Base-by-base conservation (phyloP, 1,140 invertebrate genomes). In the Caenorhabditis tropicalis region DNA sequence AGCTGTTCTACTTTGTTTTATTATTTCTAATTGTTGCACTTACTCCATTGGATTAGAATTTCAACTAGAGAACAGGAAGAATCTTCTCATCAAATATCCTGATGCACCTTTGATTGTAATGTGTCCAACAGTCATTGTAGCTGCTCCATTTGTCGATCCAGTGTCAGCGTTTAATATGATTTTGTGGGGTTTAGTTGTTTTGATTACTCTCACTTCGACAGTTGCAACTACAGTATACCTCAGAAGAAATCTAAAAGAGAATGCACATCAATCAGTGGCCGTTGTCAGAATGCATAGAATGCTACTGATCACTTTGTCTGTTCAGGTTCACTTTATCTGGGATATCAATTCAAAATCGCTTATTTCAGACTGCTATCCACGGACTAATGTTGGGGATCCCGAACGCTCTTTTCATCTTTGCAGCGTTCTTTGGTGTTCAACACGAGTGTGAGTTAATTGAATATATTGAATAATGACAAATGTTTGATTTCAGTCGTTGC, bases 281-380 rank as follows among this genome's bases (percentile, higher is more conserved):
- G 58, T 65, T 65, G 58, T 65, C 10, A 65, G 58, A 36, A 65
- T 65, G 58, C 58, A 65, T 36, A 65, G 36, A 19, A 65, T 65
- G 58, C 1, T 65, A 19, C 7, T 65, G 58, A 65, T 65, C 4
- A 65, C 58, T 33, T 36, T 65, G 36, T 33, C 58, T 15, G 19
- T 65, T 16, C 58, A 65, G 31, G 58, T 36, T 36, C 3, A 9
- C 36, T 65, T 65, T 36, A 27, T 3, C n/a, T n/a, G n/a, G n/a
- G n/a, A n/a, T n/a, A 10, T 43, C 7, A 51, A 51, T 10, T 51
- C n/a, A 51, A 51, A 33, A 19, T 36, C 24, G 2, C 24, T 0
- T 2, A 33, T 65, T 65, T n/a, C 58, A 65, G 58, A 65, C 58
- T 33, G 29, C 58, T 19, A 65, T 65, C 19, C 58, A 65, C 31